A percentile compares a stretch with the other conserved stretches of the same genome.
Conservation (phyloP, 2,797 vertebrate species). For the Hypotaenidia okinawae region DNA sequence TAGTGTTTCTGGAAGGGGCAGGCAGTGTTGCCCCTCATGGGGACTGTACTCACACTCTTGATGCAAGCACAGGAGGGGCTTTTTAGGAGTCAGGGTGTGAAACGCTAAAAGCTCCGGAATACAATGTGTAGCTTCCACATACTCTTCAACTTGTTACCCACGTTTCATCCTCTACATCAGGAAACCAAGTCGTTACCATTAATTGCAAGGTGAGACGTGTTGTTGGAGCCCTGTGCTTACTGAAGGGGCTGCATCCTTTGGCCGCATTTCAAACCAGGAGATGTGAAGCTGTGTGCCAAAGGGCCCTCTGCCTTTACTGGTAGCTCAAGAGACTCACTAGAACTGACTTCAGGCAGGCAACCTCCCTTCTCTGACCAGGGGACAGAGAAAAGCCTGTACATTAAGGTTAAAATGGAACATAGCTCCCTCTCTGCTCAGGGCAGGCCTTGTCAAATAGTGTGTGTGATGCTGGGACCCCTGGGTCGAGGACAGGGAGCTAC, state of each 20-base stretch:
- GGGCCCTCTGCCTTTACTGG: neutral
- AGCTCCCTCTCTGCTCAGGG: neutral
- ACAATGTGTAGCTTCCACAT: neutral
- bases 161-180: neutral
- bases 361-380: neutral
- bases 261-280: neutral
- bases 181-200: neutral
- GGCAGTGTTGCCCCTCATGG: neutral
- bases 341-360: neutral
- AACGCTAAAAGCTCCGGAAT: neutral
- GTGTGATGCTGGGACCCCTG: too few species aligned
- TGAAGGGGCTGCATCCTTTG: neutral
- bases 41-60: neutral
- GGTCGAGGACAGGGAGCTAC: too few species aligned
- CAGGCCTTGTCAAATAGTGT: too few species aligned
- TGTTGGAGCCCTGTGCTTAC: neutral
- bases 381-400: neutral
- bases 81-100: neutral
- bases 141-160: neutral
- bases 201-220: fast-evolving
- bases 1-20: neutral
- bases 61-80: neutral
- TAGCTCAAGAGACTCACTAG: neutral
- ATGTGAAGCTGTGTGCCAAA: neutral
- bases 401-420: neutral